phyloP scores from a whole-genome alignment of 1,140 invertebrate genomes.

The Vollenhovia emeryi region DNA sequence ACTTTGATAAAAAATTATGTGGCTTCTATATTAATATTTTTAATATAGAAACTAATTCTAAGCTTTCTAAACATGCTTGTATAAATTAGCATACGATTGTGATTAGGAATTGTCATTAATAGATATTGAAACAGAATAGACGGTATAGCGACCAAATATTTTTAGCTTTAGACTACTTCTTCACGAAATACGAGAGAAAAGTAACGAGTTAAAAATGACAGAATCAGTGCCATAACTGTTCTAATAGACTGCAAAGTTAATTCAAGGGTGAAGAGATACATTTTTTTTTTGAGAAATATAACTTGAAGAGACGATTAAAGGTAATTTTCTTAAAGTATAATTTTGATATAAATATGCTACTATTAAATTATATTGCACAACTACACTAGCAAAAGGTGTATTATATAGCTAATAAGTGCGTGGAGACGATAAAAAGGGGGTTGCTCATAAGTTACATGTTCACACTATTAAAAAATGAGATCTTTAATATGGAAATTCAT shows the following conservation, averaged over 20 bases:
- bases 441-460: constrained; percentile 39
- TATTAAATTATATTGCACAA: constrained; percentile 12
- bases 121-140: neutral
- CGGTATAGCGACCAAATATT: neutral
- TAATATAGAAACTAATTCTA: no score
- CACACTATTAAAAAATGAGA: constrained; percentile 74
- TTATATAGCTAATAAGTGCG: constrained; percentile 19
- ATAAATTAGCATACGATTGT: neutral
- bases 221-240: constrained; percentile 57
- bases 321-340: constrained; percentile 7
- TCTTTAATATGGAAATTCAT: constrained; percentile 78
- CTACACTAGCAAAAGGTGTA: neutral
- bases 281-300: neutral
- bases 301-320: neutral
- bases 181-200: constrained; percentile 8
- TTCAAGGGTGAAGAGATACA: neutral
- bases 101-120: constrained; percentile 1
- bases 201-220: constrained; percentile 2
- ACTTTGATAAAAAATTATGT: neutral
- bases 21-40: neutral
- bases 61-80: neutral
- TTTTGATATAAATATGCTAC: neutral
- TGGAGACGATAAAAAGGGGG: constrained; percentile 40
- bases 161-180: constrained; percentile 36
- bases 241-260: constrained; percentile 19